Base-by-base conservation (phyloP, 2,113 vertebrate species). In the Apeltes quadracus region DNA sequence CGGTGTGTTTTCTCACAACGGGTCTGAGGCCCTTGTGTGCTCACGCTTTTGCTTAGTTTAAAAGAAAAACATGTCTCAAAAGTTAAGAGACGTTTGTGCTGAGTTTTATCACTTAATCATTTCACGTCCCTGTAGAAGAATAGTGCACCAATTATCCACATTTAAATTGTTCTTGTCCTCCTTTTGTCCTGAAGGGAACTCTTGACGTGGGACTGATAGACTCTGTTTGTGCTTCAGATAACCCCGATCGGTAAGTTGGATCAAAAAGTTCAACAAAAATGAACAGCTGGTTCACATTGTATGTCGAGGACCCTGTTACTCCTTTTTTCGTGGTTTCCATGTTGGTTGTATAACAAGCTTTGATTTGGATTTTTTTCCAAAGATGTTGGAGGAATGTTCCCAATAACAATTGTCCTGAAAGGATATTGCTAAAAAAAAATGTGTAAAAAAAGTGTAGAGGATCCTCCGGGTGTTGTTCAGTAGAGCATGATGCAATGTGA, bases 141-240 rank as follows among this genome's bases (percentile, higher is more conserved):
- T 2, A 11, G 12, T 22, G 50, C 11, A 29, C 4, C 58, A 57
- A 22, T 41, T 15, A 43, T 43, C 23, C 1, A 18, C 12, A 1
- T 69, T 27, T 34, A 48, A 14, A 39, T 23, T 53, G 1, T 61
- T 59, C 7, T 69, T 38, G 10, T 29, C 12, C 12, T 44, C 11
- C 14, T 51, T 53, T 59, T 22, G 7, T 41, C 65, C 32, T 75
- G 67, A 61, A 97, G 96, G 96, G 96, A 73, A 97, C 96, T 15
- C 90, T 97, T 74, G 96, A 97, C 61, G 95, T 97, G 69, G 96
- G 96, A 0, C 90, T 97, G 64, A 97, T 97, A 18, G 96, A 97
- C 86, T 97, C 96, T 0, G 96, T 97, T 55, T 97, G 96, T 90
- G 96, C 96, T 22, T 97, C 96, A 25, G 96, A 97, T 88, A 97